A percentile compares a stretch with the other conserved stretches of the same genome.
Evolutionary conservation across 2,113 vertebrate species (phyloP).

Genomic region (Ptilorrhoa leucosticta): DNA sequence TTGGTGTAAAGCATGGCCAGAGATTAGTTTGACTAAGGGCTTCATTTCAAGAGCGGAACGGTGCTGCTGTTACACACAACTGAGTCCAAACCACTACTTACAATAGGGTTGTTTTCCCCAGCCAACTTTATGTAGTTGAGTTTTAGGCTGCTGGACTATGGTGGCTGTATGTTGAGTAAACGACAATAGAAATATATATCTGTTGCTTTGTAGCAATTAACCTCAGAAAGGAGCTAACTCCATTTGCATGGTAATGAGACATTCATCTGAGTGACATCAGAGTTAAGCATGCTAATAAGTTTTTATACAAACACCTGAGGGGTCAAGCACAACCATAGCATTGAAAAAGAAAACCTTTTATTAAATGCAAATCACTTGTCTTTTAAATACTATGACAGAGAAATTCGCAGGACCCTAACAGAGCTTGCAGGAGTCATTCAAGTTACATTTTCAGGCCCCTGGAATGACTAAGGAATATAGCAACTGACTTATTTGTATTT

Average conservation of each 20-base stretch:
- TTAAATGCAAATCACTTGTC: constrained; percentile 57
- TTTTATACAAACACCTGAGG: constrained; percentile 59
- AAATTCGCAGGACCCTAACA: background rate
- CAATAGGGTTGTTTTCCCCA: background rate
- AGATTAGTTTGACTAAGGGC: background rate
- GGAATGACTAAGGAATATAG: background rate
- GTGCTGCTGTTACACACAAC: background rate
- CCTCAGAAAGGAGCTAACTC: background rate
- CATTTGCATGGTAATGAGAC: constrained; percentile 62
- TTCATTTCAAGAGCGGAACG: background rate
- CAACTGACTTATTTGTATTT: background rate
- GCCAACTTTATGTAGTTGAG: background rate
- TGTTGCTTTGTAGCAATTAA: constrained; percentile 51
- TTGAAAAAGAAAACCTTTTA: constrained; percentile 40
- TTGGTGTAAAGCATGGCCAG: background rate
- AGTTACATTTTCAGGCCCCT: background rate
- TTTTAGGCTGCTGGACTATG: background rate
- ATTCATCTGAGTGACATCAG: background rate
- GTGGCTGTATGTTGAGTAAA: background rate
- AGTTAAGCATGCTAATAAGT: constrained; percentile 48
- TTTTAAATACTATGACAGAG: background rate
- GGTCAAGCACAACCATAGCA: constrained; percentile 33
- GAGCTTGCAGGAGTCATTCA: background rate
- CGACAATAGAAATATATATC: background rate
- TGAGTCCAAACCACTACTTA: background rate